These are phyloP conservation scores for Trematomus loennbergii DNA, from an alignment of 2,113 vertebrate genomes.

Conservation along the genomic window DNA sequence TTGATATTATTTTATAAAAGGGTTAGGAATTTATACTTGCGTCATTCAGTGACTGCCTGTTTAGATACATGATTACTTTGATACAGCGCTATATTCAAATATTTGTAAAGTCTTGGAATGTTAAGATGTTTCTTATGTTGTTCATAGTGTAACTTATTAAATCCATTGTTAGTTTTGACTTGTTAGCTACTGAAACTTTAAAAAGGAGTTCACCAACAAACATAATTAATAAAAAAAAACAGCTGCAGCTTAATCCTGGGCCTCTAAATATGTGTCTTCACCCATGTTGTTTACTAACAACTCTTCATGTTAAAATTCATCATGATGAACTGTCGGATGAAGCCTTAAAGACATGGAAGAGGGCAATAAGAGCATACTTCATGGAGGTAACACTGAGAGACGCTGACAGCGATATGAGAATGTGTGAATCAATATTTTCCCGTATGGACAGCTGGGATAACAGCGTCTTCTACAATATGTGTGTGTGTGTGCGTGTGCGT, in stretches of 20 bases:
- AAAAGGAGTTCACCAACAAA: neutral
- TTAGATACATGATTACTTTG: neutral
- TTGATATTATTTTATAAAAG: too few species aligned
- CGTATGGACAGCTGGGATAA: constrained; percentile 58
- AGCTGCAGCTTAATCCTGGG: too few species aligned
- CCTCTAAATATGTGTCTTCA: too few species aligned
- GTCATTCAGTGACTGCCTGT: neutral
- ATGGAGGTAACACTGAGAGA: constrained; percentile 18
- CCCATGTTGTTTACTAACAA: neutral
- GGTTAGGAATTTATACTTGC: neutral
- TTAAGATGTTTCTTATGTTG: neutral
- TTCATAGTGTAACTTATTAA: neutral
- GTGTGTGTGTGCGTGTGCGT: constrained; percentile 22
- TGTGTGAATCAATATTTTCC: constrained; percentile 71
- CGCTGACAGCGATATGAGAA: constrained; percentile 39
- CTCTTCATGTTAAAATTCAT: neutral
- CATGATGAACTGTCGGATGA: constrained; percentile 3
- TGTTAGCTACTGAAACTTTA: neutral
- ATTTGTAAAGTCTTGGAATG: neutral
- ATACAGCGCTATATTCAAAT: neutral
- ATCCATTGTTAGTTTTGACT: neutral
- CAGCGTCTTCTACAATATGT: constrained; percentile 21
- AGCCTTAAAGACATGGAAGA: neutral
- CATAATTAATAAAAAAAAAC: too few species aligned
- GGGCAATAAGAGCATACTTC: constrained; percentile 10